Percentiles rank a stretch among this genome's conserved stretches.
Conservation (phyloP, 1,140 invertebrate species). For the Tetranychus cinnabarinus region DNA sequence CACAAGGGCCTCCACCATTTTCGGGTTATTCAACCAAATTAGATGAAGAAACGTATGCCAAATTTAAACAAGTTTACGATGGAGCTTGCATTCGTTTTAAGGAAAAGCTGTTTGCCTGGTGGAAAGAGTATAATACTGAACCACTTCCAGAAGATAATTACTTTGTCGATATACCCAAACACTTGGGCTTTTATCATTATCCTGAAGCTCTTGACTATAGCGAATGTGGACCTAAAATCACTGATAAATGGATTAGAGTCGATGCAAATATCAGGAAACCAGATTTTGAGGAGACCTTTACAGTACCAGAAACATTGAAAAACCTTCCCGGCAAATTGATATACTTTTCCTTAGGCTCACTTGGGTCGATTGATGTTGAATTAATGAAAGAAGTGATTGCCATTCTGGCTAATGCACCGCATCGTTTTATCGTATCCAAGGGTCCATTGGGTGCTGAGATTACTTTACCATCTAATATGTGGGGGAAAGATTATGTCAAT, state of each 20-base stretch:
- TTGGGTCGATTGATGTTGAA: slow-evolving; percentile 12
- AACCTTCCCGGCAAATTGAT: slow-evolving; percentile 1
- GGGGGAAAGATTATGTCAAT: slow-evolving; percentile 1
- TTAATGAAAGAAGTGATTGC: slow-evolving; percentile 1
- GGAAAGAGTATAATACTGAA: neutral
- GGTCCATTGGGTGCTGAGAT: neutral
- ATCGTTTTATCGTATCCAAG: slow-evolving; percentile 4
- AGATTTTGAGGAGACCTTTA: neutral
- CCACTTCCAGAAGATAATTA: neutral
- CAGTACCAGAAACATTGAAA: neutral
- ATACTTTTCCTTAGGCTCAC: slow-evolving; percentile 6
- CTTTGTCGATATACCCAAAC: neutral
- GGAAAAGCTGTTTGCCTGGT: neutral
- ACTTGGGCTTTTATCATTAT: neutral
- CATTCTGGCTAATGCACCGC: neutral
- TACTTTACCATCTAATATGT: slow-evolving; percentile 1
- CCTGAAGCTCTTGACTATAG: neutral
- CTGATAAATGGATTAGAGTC: neutral
- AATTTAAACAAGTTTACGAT: neutral
- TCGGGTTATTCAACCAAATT: neutral
- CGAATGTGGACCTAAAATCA: neutral
- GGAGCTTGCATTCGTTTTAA: neutral
- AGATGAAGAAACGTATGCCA: neutral
- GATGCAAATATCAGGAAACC: neutral
- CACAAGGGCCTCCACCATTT: neutral